Base-by-base conservation (phyloP, 2,888 invertebrate species). In the Timandra comae region DNA sequence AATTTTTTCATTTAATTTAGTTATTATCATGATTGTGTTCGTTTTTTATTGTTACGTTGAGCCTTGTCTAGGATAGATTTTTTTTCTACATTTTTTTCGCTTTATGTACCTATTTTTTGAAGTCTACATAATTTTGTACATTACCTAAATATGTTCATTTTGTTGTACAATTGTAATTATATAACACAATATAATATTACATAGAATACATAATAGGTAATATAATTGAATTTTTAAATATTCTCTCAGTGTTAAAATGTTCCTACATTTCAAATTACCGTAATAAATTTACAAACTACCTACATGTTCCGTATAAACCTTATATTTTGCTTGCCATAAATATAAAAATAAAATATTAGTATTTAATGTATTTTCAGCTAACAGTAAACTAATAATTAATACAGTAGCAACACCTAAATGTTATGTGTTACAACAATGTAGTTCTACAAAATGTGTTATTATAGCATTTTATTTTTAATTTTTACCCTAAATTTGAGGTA, bases 171-270 rank as follows among this genome's bases (percentile, higher is more conserved):
- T 68, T 70, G 70, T 77, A 72, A 72, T 67, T 67, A 41, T 29
- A 22, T 23, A 39, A 42, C 39, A 49, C 39, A 43, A 43, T 39
- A 71, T 54, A 59, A 67, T 66, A n/a, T n/a, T n/a, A 71, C 64
- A 63, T 66, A 59, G 65, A 16, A 58, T 65, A 69, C 68, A 65
- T 64, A 68, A 72, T 80, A 82, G 71, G 56, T 71, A 72, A 77
- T 75, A 80, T 70, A 64, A 62, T 70, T 66, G 72, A 70, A 58
- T 68, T 67, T 72, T 75, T 60, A 70, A 75, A 75, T 75, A 77
- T 76, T 73, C 16, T 81, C 80, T 81, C 80, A 80, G 71, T 84
- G 82, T 84, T 82, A 72, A 16, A 80, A 84, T 81, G 84, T 84
- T 84, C 84, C 84, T 84, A 84, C 81, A 84, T 79, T 81, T 72